Evolutionary conservation across 1,140 invertebrate genomes (phyloP).

Genomic region (Dermatophagoides farinae): DNA sequence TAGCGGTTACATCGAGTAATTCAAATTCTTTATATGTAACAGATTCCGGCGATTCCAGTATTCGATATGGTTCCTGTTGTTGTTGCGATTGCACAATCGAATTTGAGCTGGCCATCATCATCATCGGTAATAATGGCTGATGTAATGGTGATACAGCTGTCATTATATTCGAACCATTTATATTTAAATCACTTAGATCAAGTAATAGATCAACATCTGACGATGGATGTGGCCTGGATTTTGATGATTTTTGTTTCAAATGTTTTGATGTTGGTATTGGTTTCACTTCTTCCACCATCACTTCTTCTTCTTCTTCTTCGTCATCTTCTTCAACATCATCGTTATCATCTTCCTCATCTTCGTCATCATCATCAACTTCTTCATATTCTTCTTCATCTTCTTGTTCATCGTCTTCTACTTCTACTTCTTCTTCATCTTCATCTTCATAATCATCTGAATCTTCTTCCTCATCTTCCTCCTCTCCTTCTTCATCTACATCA

Average conservation of each 20-base stretch:
- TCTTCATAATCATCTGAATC: constrained; percentile 17
- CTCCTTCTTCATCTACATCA: constrained; percentile 13
- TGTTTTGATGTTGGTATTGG: constrained; percentile 1
- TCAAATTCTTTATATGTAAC: not conserved
- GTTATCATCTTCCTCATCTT: constrained; percentile 1
- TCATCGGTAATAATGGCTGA: constrained; percentile 5
- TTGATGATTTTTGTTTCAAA: constrained; percentile 1
- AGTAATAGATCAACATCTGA: constrained; percentile 55
- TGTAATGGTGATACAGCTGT: not conserved
- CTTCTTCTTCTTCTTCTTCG: constrained; percentile 1
- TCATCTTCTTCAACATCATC: not conserved
- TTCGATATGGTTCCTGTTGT: constrained; percentile 24
- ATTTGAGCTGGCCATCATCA: constrained; percentile 3
- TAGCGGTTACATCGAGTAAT: not conserved
- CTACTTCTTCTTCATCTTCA: constrained; percentile 11
- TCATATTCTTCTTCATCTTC: constrained; percentile 21
- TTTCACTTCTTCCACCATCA: constrained; percentile 8
- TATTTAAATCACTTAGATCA: constrained; percentile 42
- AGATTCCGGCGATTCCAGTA: constrained; percentile 3
- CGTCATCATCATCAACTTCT: constrained; percentile 21
- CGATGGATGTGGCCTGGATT: constrained; percentile 10
- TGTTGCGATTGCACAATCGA: not conserved
- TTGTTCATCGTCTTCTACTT: constrained; percentile 19
- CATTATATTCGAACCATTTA: not conserved
- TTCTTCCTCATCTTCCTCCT: constrained; percentile 14